A percentile compares a stretch with the other conserved stretches of the same genome.
Conservation (phyloP, 2,888 invertebrate species). For the Steinernema carpocapsae region DNA sequence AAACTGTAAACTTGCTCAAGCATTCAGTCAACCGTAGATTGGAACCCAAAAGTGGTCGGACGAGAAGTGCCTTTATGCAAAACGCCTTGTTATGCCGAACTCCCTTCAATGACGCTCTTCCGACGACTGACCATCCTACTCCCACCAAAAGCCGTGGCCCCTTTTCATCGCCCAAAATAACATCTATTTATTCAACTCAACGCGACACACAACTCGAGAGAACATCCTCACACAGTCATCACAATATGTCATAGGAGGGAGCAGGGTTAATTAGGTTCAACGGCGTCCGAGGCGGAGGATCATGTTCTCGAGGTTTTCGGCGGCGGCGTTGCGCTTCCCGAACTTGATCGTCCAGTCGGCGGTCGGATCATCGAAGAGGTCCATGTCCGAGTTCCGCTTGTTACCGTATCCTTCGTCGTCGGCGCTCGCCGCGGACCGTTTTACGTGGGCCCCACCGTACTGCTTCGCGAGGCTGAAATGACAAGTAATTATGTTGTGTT, state of each 20-base stretch:
- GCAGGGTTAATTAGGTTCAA: not conserved
- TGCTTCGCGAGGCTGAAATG: conserved; percentile 18
- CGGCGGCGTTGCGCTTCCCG: conserved; percentile 28
- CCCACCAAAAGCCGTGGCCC: not conserved
- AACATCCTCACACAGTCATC: no score
- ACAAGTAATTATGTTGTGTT: no score
- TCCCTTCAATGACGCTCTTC: not conserved
- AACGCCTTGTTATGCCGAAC: not conserved
- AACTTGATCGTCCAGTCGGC: conserved; percentile 29
- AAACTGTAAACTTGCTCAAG: no score
- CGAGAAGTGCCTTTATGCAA: no score
- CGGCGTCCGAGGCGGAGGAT: conserved; percentile 20
- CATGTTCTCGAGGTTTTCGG: conserved; percentile 31
- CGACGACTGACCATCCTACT: not conserved
- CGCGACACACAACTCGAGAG: not conserved
- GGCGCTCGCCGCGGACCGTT: not conserved
- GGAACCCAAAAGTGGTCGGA: no score
- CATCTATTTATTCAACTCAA: conserved; percentile 7
- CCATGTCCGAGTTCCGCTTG: conserved; percentile 24
- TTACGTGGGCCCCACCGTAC: not conserved
- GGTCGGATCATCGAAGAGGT: conserved; percentile 22
- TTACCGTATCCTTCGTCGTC: conserved; percentile 12
- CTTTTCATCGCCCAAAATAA: not conserved
- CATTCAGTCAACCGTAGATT: no score
- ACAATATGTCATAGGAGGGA: no score